Evolutionary conservation across 2,888 invertebrate species (phyloP), one percentile per base, ranked within the genome.

Genomic region (Hartigia nigra): DNA sequence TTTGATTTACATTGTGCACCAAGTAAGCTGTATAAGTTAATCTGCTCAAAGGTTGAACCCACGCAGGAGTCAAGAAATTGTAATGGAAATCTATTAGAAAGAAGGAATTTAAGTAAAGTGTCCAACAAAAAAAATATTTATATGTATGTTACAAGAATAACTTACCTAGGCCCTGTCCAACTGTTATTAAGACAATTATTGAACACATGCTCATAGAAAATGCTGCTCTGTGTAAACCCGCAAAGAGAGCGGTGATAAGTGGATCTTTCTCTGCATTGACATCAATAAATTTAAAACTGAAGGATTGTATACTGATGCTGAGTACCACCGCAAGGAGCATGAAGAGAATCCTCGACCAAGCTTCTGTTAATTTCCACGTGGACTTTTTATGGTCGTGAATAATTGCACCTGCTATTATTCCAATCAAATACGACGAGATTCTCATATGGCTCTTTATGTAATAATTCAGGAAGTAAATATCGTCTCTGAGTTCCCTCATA

Each of bases 81-180:
- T 87, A 86, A 79, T 87, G 83, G 23, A 85, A 83, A 81, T 86
- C 90, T 89, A 81, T 5, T 3, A 11, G 69, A 74, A 32, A 69
- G 74, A 35, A 69, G 32, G 9, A 55, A 39, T 23, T 34, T 12
- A 39, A 77, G 5, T 39, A 39, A 12, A 32, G 74, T 74, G n/a
- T 74, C 39, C 1, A 14, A 37, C 4, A 77, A 55, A 74, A 31
- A 77, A 35, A 74, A 74, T 23, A 14, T 69, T 72, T 77, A 4
- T 37, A 0, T 70, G 55, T 12, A n/a, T 12, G 32, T 72, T 39
- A 31, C 4, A 35, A 23, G 14, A 39, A 39, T 4, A 1, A 74
- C 81, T 83, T 82, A 89, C 90, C 85, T 79, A 89, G 83, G 37
- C 88, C 89, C 78, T 87, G 84, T 70, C 89, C 88, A 55, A 90